Conservation (phyloP, 2,888 invertebrate species). For the Dioctria linearis region DNA sequence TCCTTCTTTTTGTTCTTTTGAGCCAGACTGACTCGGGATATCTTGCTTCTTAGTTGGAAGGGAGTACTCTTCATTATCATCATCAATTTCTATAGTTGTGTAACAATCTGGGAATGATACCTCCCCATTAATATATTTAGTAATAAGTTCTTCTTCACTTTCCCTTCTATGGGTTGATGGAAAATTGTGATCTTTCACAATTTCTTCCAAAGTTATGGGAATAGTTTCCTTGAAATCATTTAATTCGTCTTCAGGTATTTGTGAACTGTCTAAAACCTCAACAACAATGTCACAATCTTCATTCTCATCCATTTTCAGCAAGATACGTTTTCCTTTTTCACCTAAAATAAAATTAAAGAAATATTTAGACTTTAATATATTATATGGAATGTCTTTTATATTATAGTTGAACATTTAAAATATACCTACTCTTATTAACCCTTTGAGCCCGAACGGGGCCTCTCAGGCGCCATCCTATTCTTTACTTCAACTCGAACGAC, state of each 20-base stretch:
- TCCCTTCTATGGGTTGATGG: constrained; percentile 57
- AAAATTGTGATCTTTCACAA: constrained; percentile 57
- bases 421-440: too few relatives aligned
- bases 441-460: too few relatives aligned
- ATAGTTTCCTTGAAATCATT: constrained; percentile 67
- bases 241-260: constrained; percentile 66
- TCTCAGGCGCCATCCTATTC: too few relatives aligned
- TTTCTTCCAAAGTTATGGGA: constrained; percentile 64
- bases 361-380: background rate
- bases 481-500: too few relatives aligned
- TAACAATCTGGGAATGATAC: constrained; percentile 80
- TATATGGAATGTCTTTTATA: too few relatives aligned
- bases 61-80: constrained; percentile 68
- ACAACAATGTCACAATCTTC: constrained; percentile 37
- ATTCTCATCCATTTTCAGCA: constrained; percentile 16
- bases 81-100: constrained; percentile 72
- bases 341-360: constrained; percentile 1
- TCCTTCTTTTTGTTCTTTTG: constrained; percentile 3
- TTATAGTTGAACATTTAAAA: too few relatives aligned
- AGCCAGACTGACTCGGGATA: constrained; percentile 43
- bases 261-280: constrained; percentile 57
- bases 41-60: constrained; percentile 9
- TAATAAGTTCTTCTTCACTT: constrained; percentile 75
- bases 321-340: background rate
- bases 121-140: constrained; percentile 81